A percentile compares a stretch with the other conserved stretches of the same genome.
These are phyloP conservation scores for Schrankia costaestrigalis DNA, from an alignment of 2,888 invertebrate genomes.

Conservation along the genomic window DNA sequence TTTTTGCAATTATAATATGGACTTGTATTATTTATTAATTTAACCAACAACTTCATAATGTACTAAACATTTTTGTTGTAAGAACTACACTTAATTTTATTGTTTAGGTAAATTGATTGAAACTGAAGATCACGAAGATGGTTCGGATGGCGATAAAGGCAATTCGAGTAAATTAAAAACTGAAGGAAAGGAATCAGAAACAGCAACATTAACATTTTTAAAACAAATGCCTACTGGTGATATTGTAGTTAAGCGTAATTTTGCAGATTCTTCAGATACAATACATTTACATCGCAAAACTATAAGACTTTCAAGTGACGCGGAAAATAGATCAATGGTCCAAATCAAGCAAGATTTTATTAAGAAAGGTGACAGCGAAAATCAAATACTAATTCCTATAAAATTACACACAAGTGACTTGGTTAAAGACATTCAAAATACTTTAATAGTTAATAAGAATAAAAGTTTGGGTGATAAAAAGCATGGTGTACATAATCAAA, in stretches of 20 bases:
- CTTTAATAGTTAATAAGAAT: conserved; percentile 74
- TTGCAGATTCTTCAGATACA: conserved; percentile 61
- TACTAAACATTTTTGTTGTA: neutral
- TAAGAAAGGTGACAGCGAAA: conserved; percentile 72
- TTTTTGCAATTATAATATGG: too few relatives aligned
- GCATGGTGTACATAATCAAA: conserved; percentile 75
- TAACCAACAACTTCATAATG: too few relatives aligned
- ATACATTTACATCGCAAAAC: conserved; percentile 64
- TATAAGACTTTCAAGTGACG: conserved; percentile 69
- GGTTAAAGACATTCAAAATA: conserved; percentile 77
- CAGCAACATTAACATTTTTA: conserved; percentile 63
- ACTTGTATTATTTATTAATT: neutral
- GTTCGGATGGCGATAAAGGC: conserved; percentile 73
- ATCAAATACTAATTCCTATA: conserved; percentile 70
- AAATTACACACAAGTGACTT: conserved; percentile 69
- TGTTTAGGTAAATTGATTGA: conserved; percentile 82
- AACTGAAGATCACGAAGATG: conserved; percentile 80
- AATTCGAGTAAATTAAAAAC: conserved; percentile 52
- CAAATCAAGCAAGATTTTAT: conserved; percentile 66
- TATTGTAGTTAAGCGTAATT: conserved; percentile 67
- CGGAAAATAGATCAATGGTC: conserved; percentile 71
- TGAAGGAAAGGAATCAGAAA: conserved; percentile 58
- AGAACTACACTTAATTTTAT: neutral
- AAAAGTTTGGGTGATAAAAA: conserved; percentile 75
- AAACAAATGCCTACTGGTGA: conserved; percentile 71